Evolutionary conservation across 2,113 vertebrate species (phyloP), one percentile per base, ranked within the genome.

Genomic region (Cisticola juncidis): DNA sequence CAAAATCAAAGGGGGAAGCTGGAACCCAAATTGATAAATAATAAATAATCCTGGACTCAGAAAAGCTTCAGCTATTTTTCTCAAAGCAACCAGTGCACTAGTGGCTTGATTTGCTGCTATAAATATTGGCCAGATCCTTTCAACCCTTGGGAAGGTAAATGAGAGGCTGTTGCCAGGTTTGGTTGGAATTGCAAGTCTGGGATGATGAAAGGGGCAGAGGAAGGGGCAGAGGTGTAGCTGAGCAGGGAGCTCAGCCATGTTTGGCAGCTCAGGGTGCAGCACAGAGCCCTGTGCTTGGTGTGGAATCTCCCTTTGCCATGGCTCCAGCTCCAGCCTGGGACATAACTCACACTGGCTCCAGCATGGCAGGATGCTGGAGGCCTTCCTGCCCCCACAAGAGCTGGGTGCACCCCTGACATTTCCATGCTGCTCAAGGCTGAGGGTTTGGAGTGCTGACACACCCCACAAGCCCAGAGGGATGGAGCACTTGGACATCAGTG

Each of bases 61-160:
- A 62, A 88, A 89, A 95, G 42, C 81, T 78, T 89, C 86, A 85
- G 70, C 87, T 92, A 11, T 95, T 95, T 90, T 92, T 90, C 87
- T 79, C 66, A 70, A 85, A 79, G 84, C 90, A 81, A 65, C 23
- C 9, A 1, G 33, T 70, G 60, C 38, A 26, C 57, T 81, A 8
- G 61, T n/a, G 38, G 58, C 74, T 66, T 53, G 61, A 38, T 90
- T 50, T 76, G 84, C 94, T 95, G 79, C 85, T 86, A 17, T 92
- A 93, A 94, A 92, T 88, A 77, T 20, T 94, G 82, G 31, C 82
- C 74, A 90, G 87, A 72, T 79, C 85, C 83, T 92, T 91, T 91
- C 84, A 92, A 44, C 62, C 84, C 79, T 82, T 82, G 78, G 73
- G 89, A 93, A 87, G 90, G 90, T 72, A 82, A 91, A 77, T 65